Percentiles rank a stretch among this genome's conserved stretches.
phyloP scores from a whole-genome alignment of 1,140 invertebrate species.

The Hyles vespertilio region DNA sequence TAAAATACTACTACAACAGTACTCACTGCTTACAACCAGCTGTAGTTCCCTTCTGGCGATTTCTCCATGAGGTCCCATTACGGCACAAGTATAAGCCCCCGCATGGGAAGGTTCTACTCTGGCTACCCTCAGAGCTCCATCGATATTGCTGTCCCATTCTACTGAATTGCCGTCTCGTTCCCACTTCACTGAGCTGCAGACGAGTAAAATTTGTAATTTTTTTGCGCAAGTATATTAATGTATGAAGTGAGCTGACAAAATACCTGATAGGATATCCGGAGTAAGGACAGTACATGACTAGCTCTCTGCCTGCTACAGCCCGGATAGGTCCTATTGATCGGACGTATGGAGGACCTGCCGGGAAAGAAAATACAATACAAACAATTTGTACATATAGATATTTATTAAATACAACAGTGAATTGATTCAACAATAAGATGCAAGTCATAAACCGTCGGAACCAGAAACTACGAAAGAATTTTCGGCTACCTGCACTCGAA shows the following conservation, averaged over 20 bases:
- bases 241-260: slow-evolving; percentile 1
- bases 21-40: slow-evolving; percentile 88
- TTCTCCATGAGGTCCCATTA: slow-evolving; percentile 85
- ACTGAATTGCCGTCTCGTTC: slow-evolving; percentile 67
- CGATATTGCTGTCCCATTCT: slow-evolving; percentile 55
- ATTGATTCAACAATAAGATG: no score
- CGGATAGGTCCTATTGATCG: slow-evolving; percentile 87
- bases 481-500: no score
- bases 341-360: slow-evolving; percentile 88
- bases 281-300: slow-evolving; percentile 89
- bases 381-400: no score
- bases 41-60: slow-evolving; percentile 83
- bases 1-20: background rate
- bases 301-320: slow-evolving; percentile 86
- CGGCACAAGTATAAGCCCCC: slow-evolving; percentile 90
- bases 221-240: background rate
- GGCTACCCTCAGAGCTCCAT: slow-evolving; percentile 85
- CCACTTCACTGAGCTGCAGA: slow-evolving; percentile 72
- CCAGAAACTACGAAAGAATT: no score
- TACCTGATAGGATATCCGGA: slow-evolving; percentile 89
- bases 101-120: slow-evolving; percentile 83
- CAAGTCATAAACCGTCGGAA: no score
- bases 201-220: background rate
- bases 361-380: no score
- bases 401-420: no score